Base-by-base conservation (phyloP, 2,888 invertebrate genomes). In the Tupiocoris notatus region DNA sequence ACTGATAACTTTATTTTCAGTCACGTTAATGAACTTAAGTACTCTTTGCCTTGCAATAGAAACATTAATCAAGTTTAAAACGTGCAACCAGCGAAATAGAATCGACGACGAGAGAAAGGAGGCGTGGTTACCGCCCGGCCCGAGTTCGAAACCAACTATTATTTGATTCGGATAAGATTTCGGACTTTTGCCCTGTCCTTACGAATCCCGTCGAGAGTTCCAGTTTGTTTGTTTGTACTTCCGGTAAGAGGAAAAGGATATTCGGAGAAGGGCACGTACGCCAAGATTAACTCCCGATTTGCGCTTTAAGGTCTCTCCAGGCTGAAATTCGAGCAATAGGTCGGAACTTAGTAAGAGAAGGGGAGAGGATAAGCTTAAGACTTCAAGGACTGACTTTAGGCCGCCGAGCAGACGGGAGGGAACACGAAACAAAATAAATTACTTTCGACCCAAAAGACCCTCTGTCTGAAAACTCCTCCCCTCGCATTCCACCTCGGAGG, bases 351-450 rank as follows among this genome's bases (percentile, higher is more conserved):
- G 25, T 39, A 18, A 20, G 39, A 20, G 39, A 12, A 25, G 21
- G 39, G 20, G 24, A 25, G 65, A 25, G 39, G 25, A 25, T 18
- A 65, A 65, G 16, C 16, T 20, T 39, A 39, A 23, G 64, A 23
- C 12, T 39, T 39, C 39, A 39, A 39, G 39, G 39, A 12, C 39
- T 39, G 39, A 39, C 39, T 39, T 39, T 12, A 12, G 39, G 6
- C 39, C 39, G 39, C n/a, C n/a, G n/a, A n/a, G 39, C 39, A 39
- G 59, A 70, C 21, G 23, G 61, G 61, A 59, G 24, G 39, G 39
- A 70, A 59, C 70, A 70, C 70, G 70, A 70, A 70, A 70, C 70
- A 59, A 67, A 70, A 70, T 70, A 70, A 70, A 70, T 70, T 70
- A 70, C 59, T 59, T 70, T 67, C 67, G 67, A 67, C 67, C 67